Evolutionary conservation across 1,140 invertebrate species (phyloP).

Genomic region (Armadillidium nasatum): DNA sequence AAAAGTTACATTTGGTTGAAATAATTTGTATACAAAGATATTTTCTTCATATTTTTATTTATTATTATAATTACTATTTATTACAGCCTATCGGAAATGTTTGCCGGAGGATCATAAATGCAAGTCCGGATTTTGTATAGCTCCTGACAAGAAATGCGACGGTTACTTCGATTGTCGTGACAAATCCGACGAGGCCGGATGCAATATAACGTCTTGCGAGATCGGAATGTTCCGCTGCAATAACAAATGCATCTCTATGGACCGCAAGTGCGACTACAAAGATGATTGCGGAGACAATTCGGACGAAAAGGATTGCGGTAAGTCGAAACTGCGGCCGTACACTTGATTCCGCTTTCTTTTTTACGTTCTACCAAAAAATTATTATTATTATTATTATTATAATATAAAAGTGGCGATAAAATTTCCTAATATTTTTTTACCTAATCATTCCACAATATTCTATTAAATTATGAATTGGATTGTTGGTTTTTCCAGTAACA

Average conservation of each 20-base stretch:
- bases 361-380: too few relatives aligned
- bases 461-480: too few relatives aligned
- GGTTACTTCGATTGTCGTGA: conserved; percentile 83
- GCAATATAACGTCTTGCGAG: conserved; percentile 50
- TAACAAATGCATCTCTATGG: conserved; percentile 73
- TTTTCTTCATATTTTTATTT: too few relatives aligned
- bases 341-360: too few relatives aligned
- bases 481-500: too few relatives aligned
- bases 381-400: too few relatives aligned
- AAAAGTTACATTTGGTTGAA: too few relatives aligned
- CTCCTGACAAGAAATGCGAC: conserved; percentile 80
- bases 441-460: too few relatives aligned
- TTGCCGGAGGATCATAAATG: conserved; percentile 77
- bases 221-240: conserved; percentile 83
- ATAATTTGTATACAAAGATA: too few relatives aligned
- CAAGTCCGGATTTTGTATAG: conserved; percentile 71
- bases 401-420: too few relatives aligned
- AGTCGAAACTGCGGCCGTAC: conserved; percentile 49
- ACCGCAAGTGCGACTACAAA: conserved; percentile 78
- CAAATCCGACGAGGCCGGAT: conserved; percentile 75
- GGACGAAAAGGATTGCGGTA: conserved; percentile 79
- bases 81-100: conserved; percentile 76
- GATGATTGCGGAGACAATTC: conserved; percentile 85
- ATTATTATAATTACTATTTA: background rate
- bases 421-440: too few relatives aligned